These are phyloP conservation scores for Cryptosula pallasiana DNA, from an alignment of 2,888 invertebrate species.

Conservation along the genomic window DNA sequence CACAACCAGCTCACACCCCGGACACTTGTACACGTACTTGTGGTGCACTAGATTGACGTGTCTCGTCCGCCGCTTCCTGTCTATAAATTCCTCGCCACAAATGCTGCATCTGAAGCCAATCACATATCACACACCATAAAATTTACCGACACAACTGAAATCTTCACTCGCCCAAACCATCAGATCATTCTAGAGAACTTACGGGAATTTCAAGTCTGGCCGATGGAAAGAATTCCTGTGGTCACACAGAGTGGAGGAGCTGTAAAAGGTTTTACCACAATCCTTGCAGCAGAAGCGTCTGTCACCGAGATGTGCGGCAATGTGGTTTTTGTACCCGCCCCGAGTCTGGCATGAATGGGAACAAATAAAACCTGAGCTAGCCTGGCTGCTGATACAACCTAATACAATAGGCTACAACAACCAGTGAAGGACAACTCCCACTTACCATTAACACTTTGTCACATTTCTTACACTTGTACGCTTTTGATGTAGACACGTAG, in stretches of 20 bases:
- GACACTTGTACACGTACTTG: conserved; percentile 1
- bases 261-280: background rate
- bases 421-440: too few species aligned
- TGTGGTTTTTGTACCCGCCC: background rate
- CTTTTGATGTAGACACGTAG: background rate
- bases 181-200: too few species aligned
- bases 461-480: background rate
- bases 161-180: too few species aligned
- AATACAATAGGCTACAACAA: too few species aligned
- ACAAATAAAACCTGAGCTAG: too few species aligned
- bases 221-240: background rate
- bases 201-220: background rate
- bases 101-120: background rate
- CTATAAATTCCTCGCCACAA: background rate
- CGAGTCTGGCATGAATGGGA: background rate
- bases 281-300: background rate
- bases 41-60: background rate
- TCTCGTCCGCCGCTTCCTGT: background rate
- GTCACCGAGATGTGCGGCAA: background rate
- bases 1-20: background rate
- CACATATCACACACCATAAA: background rate
- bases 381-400: too few species aligned
- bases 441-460: background rate
- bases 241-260: background rate
- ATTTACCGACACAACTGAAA: too few species aligned